A percentile compares a stretch with the other conserved stretches of the same genome.
phyloP scores from a whole-genome alignment of 2,888 invertebrate genomes.

The Megamerina dolium region DNA sequence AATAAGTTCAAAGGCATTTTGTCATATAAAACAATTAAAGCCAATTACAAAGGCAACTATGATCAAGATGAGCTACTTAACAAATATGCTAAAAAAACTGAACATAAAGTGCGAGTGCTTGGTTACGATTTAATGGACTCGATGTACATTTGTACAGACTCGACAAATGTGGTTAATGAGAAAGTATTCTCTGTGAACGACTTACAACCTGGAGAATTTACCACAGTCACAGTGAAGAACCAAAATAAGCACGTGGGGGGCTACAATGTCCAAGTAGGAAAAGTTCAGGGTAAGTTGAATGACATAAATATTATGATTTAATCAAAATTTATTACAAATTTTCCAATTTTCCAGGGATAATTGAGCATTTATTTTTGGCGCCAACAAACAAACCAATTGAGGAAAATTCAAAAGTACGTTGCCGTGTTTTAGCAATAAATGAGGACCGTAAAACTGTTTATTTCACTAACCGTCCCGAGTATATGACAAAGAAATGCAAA shows the following conservation, averaged over 20 bases:
- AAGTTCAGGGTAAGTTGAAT: conserved; percentile 51
- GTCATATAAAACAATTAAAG: conserved; percentile 38
- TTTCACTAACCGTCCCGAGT: conserved; percentile 62
- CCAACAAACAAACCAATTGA: conserved; percentile 53
- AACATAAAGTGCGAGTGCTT: conserved; percentile 56
- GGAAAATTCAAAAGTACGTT: conserved; percentile 55
- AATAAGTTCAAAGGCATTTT: conserved; percentile 42
- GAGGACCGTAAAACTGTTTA: conserved; percentile 50
- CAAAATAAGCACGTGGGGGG: conserved; percentile 52
- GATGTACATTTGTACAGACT: conserved; percentile 63
- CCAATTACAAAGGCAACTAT: conserved; percentile 42
- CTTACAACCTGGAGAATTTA: conserved; percentile 53
- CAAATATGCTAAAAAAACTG: conserved; percentile 43
- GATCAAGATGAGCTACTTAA: conserved; percentile 44
- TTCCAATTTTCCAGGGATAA: conserved; percentile 48
- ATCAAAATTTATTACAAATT: not conserved
- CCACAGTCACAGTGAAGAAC: conserved; percentile 52
- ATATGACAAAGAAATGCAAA: conserved; percentile 54
- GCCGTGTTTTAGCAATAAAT: conserved; percentile 56
- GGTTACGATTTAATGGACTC: conserved; percentile 62
- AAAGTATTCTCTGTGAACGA: conserved; percentile 54
- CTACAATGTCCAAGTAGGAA: conserved; percentile 52
- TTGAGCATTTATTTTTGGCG: conserved; percentile 56
- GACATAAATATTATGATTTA: not conserved
- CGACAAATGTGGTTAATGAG: conserved; percentile 54